These are phyloP conservation scores for Danaus chrysippus DNA, from an alignment of 2,888 invertebrate genomes.

Conservation along the genomic window DNA sequence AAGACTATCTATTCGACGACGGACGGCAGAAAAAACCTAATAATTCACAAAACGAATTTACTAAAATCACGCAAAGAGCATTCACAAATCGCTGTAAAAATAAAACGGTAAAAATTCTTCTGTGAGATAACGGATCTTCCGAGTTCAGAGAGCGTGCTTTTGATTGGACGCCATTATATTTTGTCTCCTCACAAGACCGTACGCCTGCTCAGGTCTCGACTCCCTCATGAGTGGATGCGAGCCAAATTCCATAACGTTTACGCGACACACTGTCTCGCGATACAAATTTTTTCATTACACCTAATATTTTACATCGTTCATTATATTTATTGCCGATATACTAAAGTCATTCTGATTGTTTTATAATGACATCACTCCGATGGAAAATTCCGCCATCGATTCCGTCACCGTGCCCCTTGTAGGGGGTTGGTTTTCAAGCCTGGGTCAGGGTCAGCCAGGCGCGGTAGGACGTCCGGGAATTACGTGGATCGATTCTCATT, in stretches of 20 bases:
- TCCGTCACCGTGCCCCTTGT: slow-evolving; percentile 7
- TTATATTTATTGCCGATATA: too few relatives aligned
- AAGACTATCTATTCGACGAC: too few relatives aligned
- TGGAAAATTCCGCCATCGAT: background rate
- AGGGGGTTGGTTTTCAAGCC: slow-evolving; percentile 8
- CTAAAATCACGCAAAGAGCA: too few relatives aligned
- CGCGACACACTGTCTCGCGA: slow-evolving; percentile 51
- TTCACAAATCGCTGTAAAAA: too few relatives aligned
- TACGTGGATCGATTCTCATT: slow-evolving; percentile 18
- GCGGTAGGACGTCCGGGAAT: slow-evolving; percentile 20
- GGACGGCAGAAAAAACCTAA: too few relatives aligned
- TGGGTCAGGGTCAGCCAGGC: slow-evolving; percentile 23
- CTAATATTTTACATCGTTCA: background rate
- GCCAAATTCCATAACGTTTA: slow-evolving; percentile 48
- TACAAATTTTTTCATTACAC: slow-evolving; percentile 16
- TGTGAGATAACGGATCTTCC: background rate
- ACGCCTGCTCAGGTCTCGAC: slow-evolving; percentile 30
- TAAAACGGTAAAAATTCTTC: background rate
- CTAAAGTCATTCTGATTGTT: too few relatives aligned
- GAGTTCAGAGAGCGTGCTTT: background rate
- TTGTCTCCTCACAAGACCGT: slow-evolving; percentile 2
- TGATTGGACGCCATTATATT: background rate
- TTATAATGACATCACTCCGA: too few relatives aligned
- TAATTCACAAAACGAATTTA: too few relatives aligned
- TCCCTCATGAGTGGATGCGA: slow-evolving; percentile 42